Evolutionary conservation across 2,113 vertebrate species (phyloP).

Genomic region (Dinomys branickii): DNA sequence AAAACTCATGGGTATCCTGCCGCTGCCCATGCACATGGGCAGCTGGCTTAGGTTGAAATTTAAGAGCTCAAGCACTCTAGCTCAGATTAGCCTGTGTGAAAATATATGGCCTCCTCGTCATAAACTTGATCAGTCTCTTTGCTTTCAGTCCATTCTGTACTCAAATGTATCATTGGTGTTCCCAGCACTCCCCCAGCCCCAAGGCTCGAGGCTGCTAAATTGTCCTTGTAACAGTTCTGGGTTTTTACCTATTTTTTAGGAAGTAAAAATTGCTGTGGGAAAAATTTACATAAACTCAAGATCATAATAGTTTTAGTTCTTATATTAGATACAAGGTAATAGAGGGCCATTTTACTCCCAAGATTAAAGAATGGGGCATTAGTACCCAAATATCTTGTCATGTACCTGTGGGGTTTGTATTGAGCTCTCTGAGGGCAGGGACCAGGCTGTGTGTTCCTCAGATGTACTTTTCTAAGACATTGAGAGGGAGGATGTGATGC

Average conservation of each 20-base stretch:
- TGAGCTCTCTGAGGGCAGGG: too few species aligned
- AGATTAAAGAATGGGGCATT: neutral
- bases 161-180: neutral
- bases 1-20: neutral
- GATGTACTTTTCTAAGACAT: neutral
- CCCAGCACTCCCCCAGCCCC: too few species aligned
- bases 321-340: neutral
- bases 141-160: neutral
- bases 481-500: neutral
- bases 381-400: rapidly evolving
- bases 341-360: neutral
- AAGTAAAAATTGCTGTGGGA: neutral
- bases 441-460: neutral
- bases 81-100: neutral
- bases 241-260: neutral
- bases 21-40: neutral
- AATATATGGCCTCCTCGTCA: neutral
- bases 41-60: neutral
- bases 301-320: rapidly evolving
- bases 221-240: neutral
- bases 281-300: neutral
- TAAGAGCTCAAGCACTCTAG: too few species aligned
- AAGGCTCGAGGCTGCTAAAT: neutral
- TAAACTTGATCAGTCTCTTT: neutral
- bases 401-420: rapidly evolving